phyloP scores from a whole-genome alignment of 1,140 invertebrate genomes.

The Drosophila guanche region DNA sequence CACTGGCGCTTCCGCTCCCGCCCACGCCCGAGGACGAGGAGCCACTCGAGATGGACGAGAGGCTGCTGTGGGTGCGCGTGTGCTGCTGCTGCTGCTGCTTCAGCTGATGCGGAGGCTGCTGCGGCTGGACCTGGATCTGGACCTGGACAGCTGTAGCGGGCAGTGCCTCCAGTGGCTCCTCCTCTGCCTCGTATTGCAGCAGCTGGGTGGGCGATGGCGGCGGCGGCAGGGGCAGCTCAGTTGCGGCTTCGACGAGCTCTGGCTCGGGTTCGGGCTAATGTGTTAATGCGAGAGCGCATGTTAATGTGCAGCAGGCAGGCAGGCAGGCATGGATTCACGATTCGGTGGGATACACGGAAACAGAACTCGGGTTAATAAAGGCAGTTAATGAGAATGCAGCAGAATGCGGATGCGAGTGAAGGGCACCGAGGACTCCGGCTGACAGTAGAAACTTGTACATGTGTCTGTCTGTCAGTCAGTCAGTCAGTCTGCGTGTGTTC shows the following conservation, averaged over 20 bases:
- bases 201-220: conserved; percentile 78
- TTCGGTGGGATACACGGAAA: conserved; percentile 1
- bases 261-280: conserved; percentile 44
- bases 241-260: conserved; percentile 18
- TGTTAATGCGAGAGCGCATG: conserved; percentile 63
- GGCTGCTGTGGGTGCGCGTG: conserved; percentile 72
- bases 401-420: conserved; percentile 7
- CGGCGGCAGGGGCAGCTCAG: conserved; percentile 72
- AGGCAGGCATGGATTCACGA: conserved; percentile 1
- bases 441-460: conserved; percentile 19
- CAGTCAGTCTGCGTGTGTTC: conserved; percentile 22
- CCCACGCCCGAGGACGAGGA: conserved; percentile 66
- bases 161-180: conserved; percentile 32
- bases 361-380: conserved; percentile 62
- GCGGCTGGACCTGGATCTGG: conserved; percentile 25
- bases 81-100: conserved; percentile 46
- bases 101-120: conserved; percentile 24
- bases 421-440: conserved; percentile 23
- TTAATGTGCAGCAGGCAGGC: conserved; percentile 36
- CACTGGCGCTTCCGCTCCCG: conserved; percentile 54
- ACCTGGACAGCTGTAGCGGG: conserved; percentile 29
- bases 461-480: conserved; percentile 9
- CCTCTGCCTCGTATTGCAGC: conserved; percentile 66
- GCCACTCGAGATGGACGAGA: conserved; percentile 68
- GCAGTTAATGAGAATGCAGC: conserved; percentile 65